These are phyloP conservation scores for Atopsyche davidsoni DNA, from an alignment of 1,140 invertebrate species.

Conservation along the genomic window DNA sequence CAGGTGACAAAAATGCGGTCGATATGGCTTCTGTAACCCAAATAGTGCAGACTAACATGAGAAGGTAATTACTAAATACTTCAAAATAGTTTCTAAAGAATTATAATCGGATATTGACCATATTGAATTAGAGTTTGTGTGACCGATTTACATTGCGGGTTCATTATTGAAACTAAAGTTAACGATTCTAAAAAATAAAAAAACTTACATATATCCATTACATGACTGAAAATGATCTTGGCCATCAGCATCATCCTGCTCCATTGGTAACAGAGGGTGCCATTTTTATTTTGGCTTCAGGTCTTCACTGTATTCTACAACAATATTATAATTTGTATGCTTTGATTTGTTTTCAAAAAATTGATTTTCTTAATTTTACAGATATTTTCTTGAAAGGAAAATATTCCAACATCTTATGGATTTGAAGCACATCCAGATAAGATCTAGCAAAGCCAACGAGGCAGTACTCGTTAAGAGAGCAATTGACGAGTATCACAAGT, in stretches of 20 bases:
- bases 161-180: too few relatives aligned
- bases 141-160: too few relatives aligned
- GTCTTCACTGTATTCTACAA: too few relatives aligned
- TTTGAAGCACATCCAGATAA: constrained; percentile 86
- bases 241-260: too few relatives aligned
- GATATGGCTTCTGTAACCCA: constrained; percentile 63
- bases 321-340: too few relatives aligned
- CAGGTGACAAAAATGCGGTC: constrained; percentile 59
- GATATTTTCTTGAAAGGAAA: constrained; percentile 85
- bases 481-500: constrained; percentile 73
- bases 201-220: background rate
- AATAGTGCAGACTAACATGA: constrained; percentile 60
- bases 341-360: background rate
- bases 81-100: too few relatives aligned
- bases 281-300: too few relatives aligned
- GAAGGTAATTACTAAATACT: too few relatives aligned
- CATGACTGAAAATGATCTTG: background rate
- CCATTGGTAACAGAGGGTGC: too few relatives aligned
- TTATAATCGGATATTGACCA: too few relatives aligned
- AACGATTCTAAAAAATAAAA: too few relatives aligned
- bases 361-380: constrained; percentile 33
- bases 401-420: constrained; percentile 93
- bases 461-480: constrained; percentile 80
- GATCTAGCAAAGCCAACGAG: constrained; percentile 83
- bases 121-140: too few relatives aligned